Evolutionary conservation across 2,113 vertebrate species (phyloP).

Genomic region (Maylandia zebra): DNA sequence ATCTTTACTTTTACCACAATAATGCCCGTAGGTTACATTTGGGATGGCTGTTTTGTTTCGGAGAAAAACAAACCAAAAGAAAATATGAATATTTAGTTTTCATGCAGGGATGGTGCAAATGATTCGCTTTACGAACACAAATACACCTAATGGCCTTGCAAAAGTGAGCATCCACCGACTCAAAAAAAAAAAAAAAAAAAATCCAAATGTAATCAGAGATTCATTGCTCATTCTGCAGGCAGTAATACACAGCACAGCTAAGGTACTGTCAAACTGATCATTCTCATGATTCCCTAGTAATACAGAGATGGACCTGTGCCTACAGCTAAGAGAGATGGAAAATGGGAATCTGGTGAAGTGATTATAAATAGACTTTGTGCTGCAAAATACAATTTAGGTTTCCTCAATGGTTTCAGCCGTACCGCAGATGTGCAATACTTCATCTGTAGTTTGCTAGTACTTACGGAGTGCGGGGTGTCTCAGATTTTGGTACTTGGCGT

Average conservation of each 20-base stretch:
- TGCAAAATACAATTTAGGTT: conserved; percentile 21
- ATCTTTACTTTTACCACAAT: conserved; percentile 5
- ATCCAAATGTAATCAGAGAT: conserved; percentile 34
- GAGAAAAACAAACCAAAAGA: neutral
- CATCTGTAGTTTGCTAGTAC: conserved; percentile 5
- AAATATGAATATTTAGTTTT: conserved; percentile 8
- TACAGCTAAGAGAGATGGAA: conserved; percentile 38
- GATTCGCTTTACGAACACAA: conserved; percentile 11
- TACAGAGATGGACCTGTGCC: conserved; percentile 24
- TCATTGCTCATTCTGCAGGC: conserved; percentile 22
- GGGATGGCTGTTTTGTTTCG: neutral
- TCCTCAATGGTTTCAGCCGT: neutral
- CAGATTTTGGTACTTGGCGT: neutral
- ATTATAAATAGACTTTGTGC: conserved; percentile 47
- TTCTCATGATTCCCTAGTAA: conserved; percentile 31
- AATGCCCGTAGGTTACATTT: neutral
- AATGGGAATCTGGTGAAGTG: conserved; percentile 25
- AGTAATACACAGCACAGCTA: conserved; percentile 18
- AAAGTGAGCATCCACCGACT: neutral
- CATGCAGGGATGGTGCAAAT: neutral
- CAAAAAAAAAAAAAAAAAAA: neutral
- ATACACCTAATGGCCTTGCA: conserved; percentile 2
- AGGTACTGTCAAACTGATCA: conserved; percentile 46
- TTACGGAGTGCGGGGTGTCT: neutral
- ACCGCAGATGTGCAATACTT: conserved; percentile 19